Evolutionary conservation across 1,140 invertebrate genomes (phyloP).

Genomic region (Wiebesia pumilae): DNA sequence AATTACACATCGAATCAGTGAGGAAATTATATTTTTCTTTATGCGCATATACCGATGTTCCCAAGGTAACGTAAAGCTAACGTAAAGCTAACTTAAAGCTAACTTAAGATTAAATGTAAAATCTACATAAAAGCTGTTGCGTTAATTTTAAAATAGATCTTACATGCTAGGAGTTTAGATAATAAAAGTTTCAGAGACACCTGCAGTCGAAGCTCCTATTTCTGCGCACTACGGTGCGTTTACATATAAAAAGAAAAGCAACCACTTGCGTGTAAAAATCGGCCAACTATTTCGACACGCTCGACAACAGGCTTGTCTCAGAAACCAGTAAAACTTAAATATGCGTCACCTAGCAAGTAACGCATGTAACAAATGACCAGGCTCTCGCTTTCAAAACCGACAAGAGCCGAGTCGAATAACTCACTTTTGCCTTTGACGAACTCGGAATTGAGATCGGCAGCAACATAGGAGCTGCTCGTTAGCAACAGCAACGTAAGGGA

Average conservation of each 20-base stretch:
- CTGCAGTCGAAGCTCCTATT: neutral
- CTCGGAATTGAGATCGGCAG: slow-evolving; percentile 73
- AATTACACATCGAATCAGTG: neutral
- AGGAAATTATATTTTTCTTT: neutral
- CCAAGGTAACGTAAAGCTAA: slow-evolving; percentile 7
- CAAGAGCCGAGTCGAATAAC: slow-evolving; percentile 53
- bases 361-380: neutral
- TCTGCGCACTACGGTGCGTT: too few relatives aligned
- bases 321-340: neutral
- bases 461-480: slow-evolving; percentile 61
- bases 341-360: neutral
- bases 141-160: neutral
- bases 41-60: slow-evolving; percentile 21
- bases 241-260: neutral
- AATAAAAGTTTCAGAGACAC: neutral
- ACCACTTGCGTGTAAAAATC: neutral
- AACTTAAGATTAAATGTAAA: neutral
- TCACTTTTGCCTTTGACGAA: slow-evolving; percentile 78
- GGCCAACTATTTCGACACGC: neutral
- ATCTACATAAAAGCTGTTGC: too few relatives aligned
- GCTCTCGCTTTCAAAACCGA: neutral
- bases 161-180: neutral
- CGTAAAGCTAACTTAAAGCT: neutral
- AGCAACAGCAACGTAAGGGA: slow-evolving; percentile 65
- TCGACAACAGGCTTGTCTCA: neutral